phyloP scores from a whole-genome alignment of 2,113 vertebrate genomes.

The Capra hircus region DNA sequence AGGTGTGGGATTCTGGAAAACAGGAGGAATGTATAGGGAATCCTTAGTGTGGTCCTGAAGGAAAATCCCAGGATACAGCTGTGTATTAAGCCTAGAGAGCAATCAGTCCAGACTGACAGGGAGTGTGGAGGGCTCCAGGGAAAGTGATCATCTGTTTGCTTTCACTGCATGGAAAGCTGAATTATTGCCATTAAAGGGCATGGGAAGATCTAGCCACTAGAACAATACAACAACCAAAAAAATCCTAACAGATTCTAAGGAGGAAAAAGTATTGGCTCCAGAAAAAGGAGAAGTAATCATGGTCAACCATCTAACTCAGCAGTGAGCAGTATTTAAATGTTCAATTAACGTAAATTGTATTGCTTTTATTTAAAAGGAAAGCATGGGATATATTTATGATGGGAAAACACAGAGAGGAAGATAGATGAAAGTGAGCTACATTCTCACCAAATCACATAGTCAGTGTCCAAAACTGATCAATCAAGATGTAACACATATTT shows the following conservation, averaged over 20 bases:
- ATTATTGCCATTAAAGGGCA: not conserved
- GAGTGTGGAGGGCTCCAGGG: not conserved
- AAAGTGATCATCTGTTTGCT: not conserved
- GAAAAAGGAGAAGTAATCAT: not conserved
- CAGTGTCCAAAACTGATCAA: not conserved
- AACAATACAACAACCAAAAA: not conserved
- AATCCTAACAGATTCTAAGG: not conserved
- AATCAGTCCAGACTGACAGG: not conserved
- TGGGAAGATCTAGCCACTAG: not conserved
- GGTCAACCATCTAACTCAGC: not conserved
- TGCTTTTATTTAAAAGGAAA: slow-evolving; percentile 22
- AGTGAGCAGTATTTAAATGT: not conserved
- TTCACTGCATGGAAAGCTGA: not conserved
- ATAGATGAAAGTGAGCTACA: not conserved
- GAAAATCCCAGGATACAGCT: not conserved
- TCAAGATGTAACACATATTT: not conserved
- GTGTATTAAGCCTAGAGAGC: not conserved
- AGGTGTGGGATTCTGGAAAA: not conserved
- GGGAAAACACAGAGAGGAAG: not conserved
- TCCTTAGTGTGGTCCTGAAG: not conserved
- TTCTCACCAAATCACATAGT: not conserved
- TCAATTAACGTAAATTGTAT: not conserved
- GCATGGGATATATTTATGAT: not conserved
- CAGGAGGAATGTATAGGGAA: not conserved
- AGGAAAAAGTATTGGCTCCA: not conserved